Evolutionary conservation across 2,797 vertebrate genomes (phyloP), one percentile per base, ranked within the genome.

Genomic region (Lagodon rhomboides): DNA sequence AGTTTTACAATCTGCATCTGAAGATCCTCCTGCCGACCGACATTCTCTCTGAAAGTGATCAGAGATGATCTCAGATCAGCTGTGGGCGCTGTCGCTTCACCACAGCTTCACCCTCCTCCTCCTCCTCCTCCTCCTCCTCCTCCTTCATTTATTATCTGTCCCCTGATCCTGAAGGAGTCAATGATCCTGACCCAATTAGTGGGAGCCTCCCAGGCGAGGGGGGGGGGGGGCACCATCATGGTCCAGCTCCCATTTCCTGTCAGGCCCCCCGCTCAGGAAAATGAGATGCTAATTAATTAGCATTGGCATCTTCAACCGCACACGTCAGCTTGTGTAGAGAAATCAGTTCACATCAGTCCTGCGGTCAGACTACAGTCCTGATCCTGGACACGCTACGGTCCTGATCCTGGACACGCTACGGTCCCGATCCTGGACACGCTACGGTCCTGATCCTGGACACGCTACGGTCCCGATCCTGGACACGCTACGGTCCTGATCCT

Each of bases 211-310:
- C 85, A 85, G 88, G 82, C 85, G 54, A 59, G 75, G 94, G 17
- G 91, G 30, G 68, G 11, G 30, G 86, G 94, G 95, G 95, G 0
- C 13, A 11, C 9, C 94, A 96, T 95, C 92, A 93, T 95, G 94
- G 91, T 94, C 96, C 92, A 93, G 95, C 95, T 95, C 94, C 92
- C 92, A 94, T 94, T 95, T 97, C 96, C 95, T 96, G 96, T 96
- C 86, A 86, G 82, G 72, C 62, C 77, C 79, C 70, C 44, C 25
- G n/a, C 43, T 25, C 56, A 89, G 93, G 93, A 95, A 96, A 97
- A 97, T 96, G 92, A 97, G 95, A 96, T 95, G 95, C 95, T 97
- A 97, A 97, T 97, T 97, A 97, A 97, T 97, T 96, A 97, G 92
- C 94, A 93, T 93, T 96, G 96, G 95, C 95, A 96, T 97, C 95